A percentile compares a stretch with the other conserved stretches of the same genome.
Evolutionary conservation across 2,888 invertebrate genomes (phyloP).

Genomic region (Lampropteryx suffumata): DNA sequence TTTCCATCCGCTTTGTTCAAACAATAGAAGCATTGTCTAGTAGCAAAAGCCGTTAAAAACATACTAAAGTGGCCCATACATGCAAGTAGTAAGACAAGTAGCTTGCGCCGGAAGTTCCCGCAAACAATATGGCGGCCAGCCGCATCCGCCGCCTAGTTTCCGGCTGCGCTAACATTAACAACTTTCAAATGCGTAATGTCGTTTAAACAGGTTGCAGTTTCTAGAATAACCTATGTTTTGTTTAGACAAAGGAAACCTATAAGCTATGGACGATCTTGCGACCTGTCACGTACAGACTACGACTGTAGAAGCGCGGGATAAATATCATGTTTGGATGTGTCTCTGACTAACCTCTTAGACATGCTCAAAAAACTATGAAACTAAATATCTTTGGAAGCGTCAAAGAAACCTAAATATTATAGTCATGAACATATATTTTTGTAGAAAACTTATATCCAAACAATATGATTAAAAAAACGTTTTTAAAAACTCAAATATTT

Average conservation of each 20-base stretch:
- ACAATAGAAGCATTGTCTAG: slow-evolving; percentile 15
- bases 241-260: neutral
- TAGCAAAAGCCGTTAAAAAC: slow-evolving; percentile 22
- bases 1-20: neutral
- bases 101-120: slow-evolving; percentile 59
- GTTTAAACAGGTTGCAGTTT: slow-evolving; percentile 36
- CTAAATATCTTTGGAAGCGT: too few relatives aligned
- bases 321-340: too few relatives aligned
- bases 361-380: too few relatives aligned
- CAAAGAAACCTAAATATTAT: too few relatives aligned
- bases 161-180: slow-evolving; percentile 38
- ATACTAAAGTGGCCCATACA: slow-evolving; percentile 27
- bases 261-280: too few relatives aligned
- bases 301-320: too few relatives aligned
- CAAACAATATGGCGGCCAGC: slow-evolving; percentile 71
- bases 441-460: too few relatives aligned
- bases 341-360: too few relatives aligned
- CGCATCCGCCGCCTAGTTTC: slow-evolving; percentile 59
- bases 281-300: too few relatives aligned
- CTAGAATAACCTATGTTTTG: neutral
- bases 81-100: slow-evolving; percentile 50
- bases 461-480: too few relatives aligned
- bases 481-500: too few relatives aligned
- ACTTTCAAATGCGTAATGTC: slow-evolving; percentile 41
- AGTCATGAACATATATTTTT: too few relatives aligned